Evolutionary conservation across 2,888 invertebrate species (phyloP), one percentile per base, ranked within the genome.

Genomic region (Gymnoscelis rufifasciata): DNA sequence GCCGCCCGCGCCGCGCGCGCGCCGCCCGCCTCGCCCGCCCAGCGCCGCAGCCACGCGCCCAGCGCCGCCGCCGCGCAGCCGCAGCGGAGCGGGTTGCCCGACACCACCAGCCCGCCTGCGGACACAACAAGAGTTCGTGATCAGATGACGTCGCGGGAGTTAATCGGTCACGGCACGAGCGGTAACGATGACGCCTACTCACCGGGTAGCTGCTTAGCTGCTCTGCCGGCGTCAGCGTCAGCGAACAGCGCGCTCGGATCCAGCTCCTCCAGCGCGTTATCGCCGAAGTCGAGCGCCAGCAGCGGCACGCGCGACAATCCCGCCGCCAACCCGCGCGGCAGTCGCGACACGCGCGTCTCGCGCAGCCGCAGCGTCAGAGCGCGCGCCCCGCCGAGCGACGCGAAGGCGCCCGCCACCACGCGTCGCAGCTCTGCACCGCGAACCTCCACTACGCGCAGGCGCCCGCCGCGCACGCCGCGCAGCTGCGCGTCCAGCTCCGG

Each of bases 21-120:
- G 47, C 94, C 95, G 80, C 54, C 95, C 81, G 63, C 95, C 82
- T 96, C 96, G 93, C 68, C 94, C 90, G 44, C 93, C 96, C 96
- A 96, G 45, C 96, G 90, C 30, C 95, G 89, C 62, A 95, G 82
- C 96, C 96, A 96, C 58, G 94, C 92, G 27, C 95, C 95, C 59
- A 94, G 88, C 95, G 96, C 96, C 35, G 94, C 92, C 53, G 95
- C 90, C 31, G 93, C 93, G 71, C 96, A 96, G 50, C 95, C 95
- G 74, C 96, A 96, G 40, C 92, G 91, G 69, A 95, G 90, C 0
- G 94, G 94, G 77, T 95, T 95, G 51, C 93, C 93, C 1, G 93
- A 90, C 55, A 95, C 90, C 57, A 93, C 90, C 51, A 96, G 84
- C 5, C 96, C 96, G 39, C 96, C 95, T 93, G 89, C 60, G 19